A percentile compares a stretch with the other conserved stretches of the same genome.
These are phyloP conservation scores for mouse (Mus musculus) DNA, from an alignment of 2,113 vertebrate genomes.

Conservation along the genomic window DNA sequence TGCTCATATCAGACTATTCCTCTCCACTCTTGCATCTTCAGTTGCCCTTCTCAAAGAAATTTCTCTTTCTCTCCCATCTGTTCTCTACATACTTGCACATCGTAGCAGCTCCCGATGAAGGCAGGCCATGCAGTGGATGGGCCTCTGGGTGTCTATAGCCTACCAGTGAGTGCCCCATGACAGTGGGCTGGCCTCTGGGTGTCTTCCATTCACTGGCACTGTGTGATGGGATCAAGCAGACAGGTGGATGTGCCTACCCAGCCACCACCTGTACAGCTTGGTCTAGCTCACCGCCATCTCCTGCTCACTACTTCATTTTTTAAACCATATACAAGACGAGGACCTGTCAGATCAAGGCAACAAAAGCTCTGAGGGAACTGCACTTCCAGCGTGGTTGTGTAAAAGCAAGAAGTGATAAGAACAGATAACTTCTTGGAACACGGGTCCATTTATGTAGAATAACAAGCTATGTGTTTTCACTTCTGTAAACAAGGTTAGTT, in stretches of 20 bases:
- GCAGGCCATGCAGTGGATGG: not conserved
- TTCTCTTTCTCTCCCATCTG: not conserved
- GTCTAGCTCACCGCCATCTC: too few relatives aligned
- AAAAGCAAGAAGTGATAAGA: not conserved
- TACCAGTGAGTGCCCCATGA: too few relatives aligned
- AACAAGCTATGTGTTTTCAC: not conserved
- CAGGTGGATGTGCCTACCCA: not conserved
- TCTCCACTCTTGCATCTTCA: not conserved
- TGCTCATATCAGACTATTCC: not conserved
- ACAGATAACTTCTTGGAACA: not conserved
- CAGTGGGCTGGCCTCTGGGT: not conserved
- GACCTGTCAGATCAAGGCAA: not conserved
- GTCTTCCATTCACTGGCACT: not conserved
- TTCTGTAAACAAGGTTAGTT: not conserved
- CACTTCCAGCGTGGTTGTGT: not conserved
- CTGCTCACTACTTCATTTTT: not conserved
- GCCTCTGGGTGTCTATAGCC: not conserved
- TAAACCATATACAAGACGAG: not conserved
- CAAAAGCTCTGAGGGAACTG: not conserved
- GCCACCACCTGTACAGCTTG: not conserved
- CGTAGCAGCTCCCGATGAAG: not conserved
- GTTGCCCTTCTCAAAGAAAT: not conserved
- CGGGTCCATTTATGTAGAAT: not conserved
- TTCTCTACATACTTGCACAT: not conserved
- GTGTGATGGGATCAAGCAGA: not conserved